A percentile compares a stretch with the other conserved stretches of the same genome.
Conservation (phyloP, 37 sponge, comb jelly and placozoan species). For the Axinella damicornis region DNA sequence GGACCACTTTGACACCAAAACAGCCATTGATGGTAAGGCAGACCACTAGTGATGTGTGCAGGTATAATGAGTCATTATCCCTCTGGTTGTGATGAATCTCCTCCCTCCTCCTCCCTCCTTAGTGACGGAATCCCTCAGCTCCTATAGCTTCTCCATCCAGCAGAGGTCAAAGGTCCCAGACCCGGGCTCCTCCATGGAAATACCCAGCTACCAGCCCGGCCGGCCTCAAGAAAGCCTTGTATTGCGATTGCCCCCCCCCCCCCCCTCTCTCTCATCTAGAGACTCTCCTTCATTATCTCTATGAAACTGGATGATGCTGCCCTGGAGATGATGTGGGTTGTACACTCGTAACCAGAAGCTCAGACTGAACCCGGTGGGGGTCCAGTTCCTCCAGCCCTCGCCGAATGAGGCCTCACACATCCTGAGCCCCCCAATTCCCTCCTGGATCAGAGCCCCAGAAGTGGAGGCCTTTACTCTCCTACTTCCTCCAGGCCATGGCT, state of each 20-base stretch:
- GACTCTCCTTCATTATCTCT: conserved; percentile 33
- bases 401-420: conserved; percentile 9
- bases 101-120: no score
- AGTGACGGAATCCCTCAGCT: no score
- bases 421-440: conserved; percentile 45
- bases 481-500: conserved; percentile 54
- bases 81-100: no score
- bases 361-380: conserved; percentile 57
- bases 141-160: no score
- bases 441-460: conserved; percentile 29
- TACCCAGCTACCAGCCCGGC: no score
- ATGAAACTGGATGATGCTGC: conserved; percentile 71
- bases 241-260: conserved; percentile 57
- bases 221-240: conserved; percentile 62
- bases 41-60: no score
- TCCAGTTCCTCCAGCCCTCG: conserved; percentile 73
- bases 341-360: conserved; percentile 53
- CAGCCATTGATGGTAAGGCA: no score
- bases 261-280: conserved; percentile 25
- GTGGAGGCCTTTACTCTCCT: conserved; percentile 47
- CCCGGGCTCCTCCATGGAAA: no score
- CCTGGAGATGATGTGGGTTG: conserved; percentile 56
- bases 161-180: no score
- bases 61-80: no score
- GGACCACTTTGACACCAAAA: no score